These are phyloP conservation scores for Drosophila triauraria DNA, from an alignment of 1,140 invertebrate species.

Conservation along the genomic window DNA sequence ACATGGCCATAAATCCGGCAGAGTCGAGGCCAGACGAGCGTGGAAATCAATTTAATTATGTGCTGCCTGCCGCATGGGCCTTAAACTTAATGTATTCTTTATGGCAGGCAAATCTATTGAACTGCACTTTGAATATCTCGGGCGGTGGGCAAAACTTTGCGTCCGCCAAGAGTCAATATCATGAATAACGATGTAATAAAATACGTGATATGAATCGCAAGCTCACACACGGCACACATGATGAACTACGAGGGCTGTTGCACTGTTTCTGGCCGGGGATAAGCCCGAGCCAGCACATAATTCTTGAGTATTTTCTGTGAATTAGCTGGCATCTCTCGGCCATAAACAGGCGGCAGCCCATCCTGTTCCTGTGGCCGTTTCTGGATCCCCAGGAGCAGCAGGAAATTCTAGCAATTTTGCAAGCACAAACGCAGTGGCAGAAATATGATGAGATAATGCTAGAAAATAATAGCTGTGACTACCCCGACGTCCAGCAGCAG, in stretches of 20 bases:
- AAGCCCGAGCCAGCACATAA: conserved; percentile 45
- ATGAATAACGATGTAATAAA: conserved; percentile 84
- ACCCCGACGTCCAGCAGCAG: conserved; percentile 28
- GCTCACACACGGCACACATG: conserved; percentile 40
- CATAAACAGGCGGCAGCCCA: conserved; percentile 31
- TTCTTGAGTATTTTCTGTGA: conserved; percentile 67
- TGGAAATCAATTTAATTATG: conserved; percentile 80
- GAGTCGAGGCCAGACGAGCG: conserved; percentile 5
- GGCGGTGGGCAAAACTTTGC: conserved; percentile 34
- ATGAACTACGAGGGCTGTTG: conserved; percentile 62
- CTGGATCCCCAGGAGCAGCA: conserved; percentile 19
- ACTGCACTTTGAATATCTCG: conserved; percentile 78
- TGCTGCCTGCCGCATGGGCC: conserved; percentile 28
- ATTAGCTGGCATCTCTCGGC: conserved; percentile 60
- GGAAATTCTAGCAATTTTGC: conserved; percentile 34
- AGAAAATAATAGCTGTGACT: conserved; percentile 61
- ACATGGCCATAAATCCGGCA: conserved; percentile 62
- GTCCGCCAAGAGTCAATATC: conserved; percentile 58
- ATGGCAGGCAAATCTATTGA: conserved; percentile 75
- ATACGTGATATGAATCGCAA: conserved; percentile 80
- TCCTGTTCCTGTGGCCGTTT: conserved; percentile 29
- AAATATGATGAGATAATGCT: conserved; percentile 74
- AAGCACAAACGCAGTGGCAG: conserved; percentile 33
- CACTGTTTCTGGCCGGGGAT: conserved; percentile 27
- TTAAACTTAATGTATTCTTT: conserved; percentile 78